Percentiles rank a stretch among this genome's conserved stretches.
Conservation (phyloP, 2,888 invertebrate species). For the Masnerella sp. region DNA sequence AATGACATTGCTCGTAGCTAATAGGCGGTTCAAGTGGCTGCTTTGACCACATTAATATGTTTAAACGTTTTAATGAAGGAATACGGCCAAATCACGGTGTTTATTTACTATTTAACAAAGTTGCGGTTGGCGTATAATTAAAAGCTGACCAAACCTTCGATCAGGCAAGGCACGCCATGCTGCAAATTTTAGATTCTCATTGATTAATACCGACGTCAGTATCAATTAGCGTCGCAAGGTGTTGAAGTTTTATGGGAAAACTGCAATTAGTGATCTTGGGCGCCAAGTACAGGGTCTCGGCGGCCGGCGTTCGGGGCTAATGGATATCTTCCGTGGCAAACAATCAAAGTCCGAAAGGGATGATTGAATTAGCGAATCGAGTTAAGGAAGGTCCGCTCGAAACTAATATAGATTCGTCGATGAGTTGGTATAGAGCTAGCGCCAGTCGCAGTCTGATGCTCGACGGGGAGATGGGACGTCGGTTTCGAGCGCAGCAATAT, state of each 20-base stretch:
- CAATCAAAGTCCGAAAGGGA: slow-evolving; percentile 47
- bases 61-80: slow-evolving; percentile 22
- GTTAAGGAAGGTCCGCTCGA: slow-evolving; percentile 61
- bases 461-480: slow-evolving; percentile 47
- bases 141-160: slow-evolving; percentile 20
- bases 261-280: slow-evolving; percentile 23
- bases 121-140: slow-evolving; percentile 22
- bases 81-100: not conserved
- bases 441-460: slow-evolving; percentile 64
- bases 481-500: slow-evolving; percentile 72
- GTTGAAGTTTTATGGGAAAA: slow-evolving; percentile 34
- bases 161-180: slow-evolving; percentile 1
- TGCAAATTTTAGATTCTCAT: slow-evolving; percentile 12
- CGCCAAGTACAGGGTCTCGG: slow-evolving; percentile 5
- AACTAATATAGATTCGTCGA: slow-evolving; percentile 65
- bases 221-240: slow-evolving; percentile 27
- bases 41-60: slow-evolving; percentile 20
- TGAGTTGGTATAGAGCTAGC: slow-evolving; percentile 37
- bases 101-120: slow-evolving; percentile 30
- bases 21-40: slow-evolving; percentile 16
- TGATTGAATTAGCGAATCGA: slow-evolving; percentile 63
- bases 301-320: slow-evolving; percentile 19
- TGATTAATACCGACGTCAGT: slow-evolving; percentile 23
- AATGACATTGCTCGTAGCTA: slow-evolving; percentile 9
- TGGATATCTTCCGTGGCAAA: slow-evolving; percentile 43